Base-by-base conservation (phyloP, 2,113 vertebrate species). In the Chaetodon trifascialis region DNA sequence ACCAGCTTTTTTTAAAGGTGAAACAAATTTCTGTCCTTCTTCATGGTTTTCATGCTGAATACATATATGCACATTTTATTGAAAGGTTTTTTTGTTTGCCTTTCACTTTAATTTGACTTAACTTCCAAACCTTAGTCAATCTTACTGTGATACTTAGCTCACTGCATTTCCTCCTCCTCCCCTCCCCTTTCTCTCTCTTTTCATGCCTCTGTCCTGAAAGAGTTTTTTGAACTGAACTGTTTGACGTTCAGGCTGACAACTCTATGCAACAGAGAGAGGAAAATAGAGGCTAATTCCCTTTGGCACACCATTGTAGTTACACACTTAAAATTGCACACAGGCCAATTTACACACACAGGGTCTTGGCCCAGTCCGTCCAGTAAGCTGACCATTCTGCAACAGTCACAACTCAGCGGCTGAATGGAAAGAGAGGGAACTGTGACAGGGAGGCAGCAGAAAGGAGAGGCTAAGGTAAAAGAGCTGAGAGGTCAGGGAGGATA, bases 221-320 rank as follows among this genome's bases (percentile, higher is more conserved):
- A 9, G 30, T 44, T 63, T 70, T 74, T 71, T 73, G 63, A 34
- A 55, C 15, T 2, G 36, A 56, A 25, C 11, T 44, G 11, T 56
- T 8, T 63, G 75, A 51, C 10, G 44, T 38, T 56, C 47, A 83
- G 67, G 42, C 86, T 78, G 84, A 80, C 79, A 44, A 73, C 80
- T 91, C 80, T 67, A 38, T 64, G 80, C 82, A 83, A 80, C 63
- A 73, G 40, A 58, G 49, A 59, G 64, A 60, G 63, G 11, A 56
- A 82, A 88, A 80, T 34, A 38, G 56, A 78, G 79, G 44, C 73
- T 86, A 84, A 93, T 90, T 92, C 76, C 67, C 34, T 60, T 63
- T 88, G 90, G 83, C 84, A 83, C 71, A 73, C 17, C 80, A 19
- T 59, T 49, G 11, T 38, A 44, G 71, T 82, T 73, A 55, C 86